Evolutionary conservation across 2,888 invertebrate genomes (phyloP).

Genomic region (Galerucella calmariensis): DNA sequence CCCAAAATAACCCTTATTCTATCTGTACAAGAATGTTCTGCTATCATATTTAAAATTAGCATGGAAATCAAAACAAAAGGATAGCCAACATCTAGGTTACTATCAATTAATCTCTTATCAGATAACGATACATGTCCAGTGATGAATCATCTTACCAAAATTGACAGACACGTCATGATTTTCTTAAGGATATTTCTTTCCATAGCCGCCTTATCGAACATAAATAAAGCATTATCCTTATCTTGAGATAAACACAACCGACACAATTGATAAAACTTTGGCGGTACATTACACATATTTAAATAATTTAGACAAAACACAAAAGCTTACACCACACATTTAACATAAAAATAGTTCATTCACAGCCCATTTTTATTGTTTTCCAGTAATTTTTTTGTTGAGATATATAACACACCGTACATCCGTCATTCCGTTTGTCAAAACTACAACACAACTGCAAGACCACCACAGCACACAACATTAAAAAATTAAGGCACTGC

Average conservation of each 20-base stretch:
- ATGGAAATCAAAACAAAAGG: conserved; percentile 45
- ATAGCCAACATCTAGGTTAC: conserved; percentile 51
- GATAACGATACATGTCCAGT: conserved; percentile 22
- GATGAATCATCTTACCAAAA: conserved; percentile 75
- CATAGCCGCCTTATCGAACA: conserved; percentile 80
- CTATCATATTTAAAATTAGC: conserved; percentile 48
- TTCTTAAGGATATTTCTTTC: conserved; percentile 70
- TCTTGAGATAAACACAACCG: conserved; percentile 86
- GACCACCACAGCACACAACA: conserved; percentile 30
- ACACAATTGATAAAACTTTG: conserved; percentile 93
- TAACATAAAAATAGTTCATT: conserved; percentile 59
- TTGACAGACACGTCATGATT: conserved; percentile 82
- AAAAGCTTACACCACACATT: conserved; percentile 61
- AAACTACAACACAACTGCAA: conserved; percentile 35
- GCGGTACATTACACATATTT: conserved; percentile 89
- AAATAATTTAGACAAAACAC: conserved; percentile 61
- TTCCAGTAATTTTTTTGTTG: conserved; percentile 48
- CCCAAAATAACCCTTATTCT: conserved; percentile 52
- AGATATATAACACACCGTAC: conserved; percentile 56
- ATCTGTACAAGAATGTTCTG: conserved; percentile 55
- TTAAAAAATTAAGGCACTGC: conserved; percentile 65
- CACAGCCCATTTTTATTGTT: conserved; percentile 63
- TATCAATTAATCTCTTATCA: conserved; percentile 22
- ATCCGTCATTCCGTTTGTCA: conserved; percentile 59
- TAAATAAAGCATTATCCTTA: conserved; percentile 75